phyloP scores from a whole-genome alignment of 2,797 vertebrate species.

The Brotogeris chrysoptera region DNA sequence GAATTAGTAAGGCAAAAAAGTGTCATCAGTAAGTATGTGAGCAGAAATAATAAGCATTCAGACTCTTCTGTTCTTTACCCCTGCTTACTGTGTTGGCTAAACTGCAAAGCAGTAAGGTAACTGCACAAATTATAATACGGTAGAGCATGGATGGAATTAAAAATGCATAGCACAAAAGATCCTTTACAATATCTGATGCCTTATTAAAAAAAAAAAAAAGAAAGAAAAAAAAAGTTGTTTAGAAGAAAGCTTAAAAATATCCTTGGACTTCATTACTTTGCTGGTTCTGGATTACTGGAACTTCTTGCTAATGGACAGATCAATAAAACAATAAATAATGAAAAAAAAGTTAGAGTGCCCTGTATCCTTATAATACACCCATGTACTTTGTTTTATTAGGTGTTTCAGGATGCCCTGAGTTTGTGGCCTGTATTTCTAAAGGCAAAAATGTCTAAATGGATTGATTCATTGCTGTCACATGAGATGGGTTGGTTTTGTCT shows the following conservation, averaged over 20 bases:
- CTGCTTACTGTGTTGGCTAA: not conserved
- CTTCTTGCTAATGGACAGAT: not conserved
- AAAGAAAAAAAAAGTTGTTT: not conserved
- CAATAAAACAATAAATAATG: not conserved
- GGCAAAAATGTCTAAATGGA: not conserved
- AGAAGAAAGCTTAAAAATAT: not conserved
- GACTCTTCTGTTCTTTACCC: not conserved
- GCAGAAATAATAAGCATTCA: conserved; percentile 4
- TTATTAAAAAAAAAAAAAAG: not conserved
- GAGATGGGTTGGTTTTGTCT: not conserved
- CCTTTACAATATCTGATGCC: not conserved
- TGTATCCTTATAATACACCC: not conserved
- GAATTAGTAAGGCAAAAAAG: conserved; percentile 24
- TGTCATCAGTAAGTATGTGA: not conserved
- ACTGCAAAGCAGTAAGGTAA: not conserved
- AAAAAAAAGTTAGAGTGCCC: not conserved
- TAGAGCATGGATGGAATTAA: not conserved
- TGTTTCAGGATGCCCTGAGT: not conserved
- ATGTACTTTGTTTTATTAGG: not conserved
- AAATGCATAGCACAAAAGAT: not conserved
- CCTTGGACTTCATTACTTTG: not conserved
- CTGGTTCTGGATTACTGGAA: not conserved
- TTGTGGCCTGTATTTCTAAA: not conserved
- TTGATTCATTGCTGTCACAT: not conserved
- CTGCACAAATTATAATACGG: not conserved